These are phyloP conservation scores for Chauna torquata DNA, from an alignment of 2,113 vertebrate species.

Conservation along the genomic window DNA sequence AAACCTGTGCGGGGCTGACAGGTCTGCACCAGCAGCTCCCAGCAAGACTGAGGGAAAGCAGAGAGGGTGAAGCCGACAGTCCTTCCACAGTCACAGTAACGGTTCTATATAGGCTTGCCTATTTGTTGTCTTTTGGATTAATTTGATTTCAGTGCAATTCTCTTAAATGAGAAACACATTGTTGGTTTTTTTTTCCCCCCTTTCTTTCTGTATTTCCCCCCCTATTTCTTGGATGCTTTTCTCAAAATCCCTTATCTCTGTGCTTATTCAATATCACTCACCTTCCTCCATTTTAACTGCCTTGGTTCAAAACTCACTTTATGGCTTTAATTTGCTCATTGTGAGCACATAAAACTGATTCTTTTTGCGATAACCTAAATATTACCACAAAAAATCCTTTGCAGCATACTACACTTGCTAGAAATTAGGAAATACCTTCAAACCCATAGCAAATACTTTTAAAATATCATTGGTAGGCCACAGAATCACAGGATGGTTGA, in stretches of 20 bases:
- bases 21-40: accelerated
- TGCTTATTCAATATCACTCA: background rate
- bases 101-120: background rate
- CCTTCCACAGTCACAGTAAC: background rate
- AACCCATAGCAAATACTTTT: background rate
- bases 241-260: background rate
- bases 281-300: background rate
- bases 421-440: background rate
- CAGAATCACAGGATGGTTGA: too few relatives aligned
- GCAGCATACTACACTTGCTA: background rate
- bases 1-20: accelerated
- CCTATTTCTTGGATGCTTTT: background rate
- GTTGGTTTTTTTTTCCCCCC: background rate
- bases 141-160: background rate
- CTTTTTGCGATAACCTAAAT: background rate
- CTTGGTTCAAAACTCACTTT: background rate
- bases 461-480: background rate
- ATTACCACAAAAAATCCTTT: background rate
- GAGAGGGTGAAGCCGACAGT: background rate
- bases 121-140: background rate
- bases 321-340: background rate
- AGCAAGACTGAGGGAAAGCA: background rate
- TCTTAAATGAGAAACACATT: background rate
- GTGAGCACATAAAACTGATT: background rate
- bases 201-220: background rate